These are phyloP conservation scores for Iphiclides podalirius DNA, from an alignment of 2,888 invertebrate genomes.

Conservation along the genomic window DNA sequence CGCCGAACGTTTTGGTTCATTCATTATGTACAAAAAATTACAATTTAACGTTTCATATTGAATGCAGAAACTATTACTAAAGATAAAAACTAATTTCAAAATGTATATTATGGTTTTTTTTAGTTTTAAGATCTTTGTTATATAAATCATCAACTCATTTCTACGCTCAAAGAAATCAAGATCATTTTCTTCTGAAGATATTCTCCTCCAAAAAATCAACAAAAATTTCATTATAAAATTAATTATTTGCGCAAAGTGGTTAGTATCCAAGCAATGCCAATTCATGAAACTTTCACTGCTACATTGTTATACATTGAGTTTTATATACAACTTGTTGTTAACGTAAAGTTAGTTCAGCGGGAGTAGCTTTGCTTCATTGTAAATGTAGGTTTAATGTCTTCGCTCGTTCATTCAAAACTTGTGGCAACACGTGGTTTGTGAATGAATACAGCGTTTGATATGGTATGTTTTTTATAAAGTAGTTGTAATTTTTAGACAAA, in stretches of 20 bases:
- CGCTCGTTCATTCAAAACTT: constrained; percentile 14
- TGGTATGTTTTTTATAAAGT: too few species aligned
- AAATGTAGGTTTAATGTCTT: constrained; percentile 21
- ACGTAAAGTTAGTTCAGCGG: constrained; percentile 8
- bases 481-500: too few species aligned
- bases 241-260: constrained; percentile 6
- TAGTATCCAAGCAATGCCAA: constrained; percentile 12
- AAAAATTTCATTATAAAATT: constrained; percentile 10
- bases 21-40: too few species aligned
- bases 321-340: constrained; percentile 17
- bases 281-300: constrained; percentile 21
- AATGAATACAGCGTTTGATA: constrained; percentile 5
- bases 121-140: too few species aligned
- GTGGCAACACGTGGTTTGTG: constrained; percentile 13
- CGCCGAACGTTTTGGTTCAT: too few species aligned
- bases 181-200: background rate
- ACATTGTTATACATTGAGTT: constrained; percentile 21
- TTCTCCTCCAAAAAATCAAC: background rate
- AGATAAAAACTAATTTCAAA: too few species aligned
- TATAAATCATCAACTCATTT: too few species aligned
- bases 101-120: too few species aligned
- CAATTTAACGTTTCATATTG: too few species aligned
- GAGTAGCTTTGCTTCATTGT: constrained; percentile 18
- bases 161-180: too few species aligned
- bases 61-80: too few species aligned